A percentile compares a stretch with the other conserved stretches of the same genome.
These are phyloP conservation scores for Potamarius usumacintae DNA, from an alignment of 2,113 vertebrate genomes.

Conservation along the genomic window DNA sequence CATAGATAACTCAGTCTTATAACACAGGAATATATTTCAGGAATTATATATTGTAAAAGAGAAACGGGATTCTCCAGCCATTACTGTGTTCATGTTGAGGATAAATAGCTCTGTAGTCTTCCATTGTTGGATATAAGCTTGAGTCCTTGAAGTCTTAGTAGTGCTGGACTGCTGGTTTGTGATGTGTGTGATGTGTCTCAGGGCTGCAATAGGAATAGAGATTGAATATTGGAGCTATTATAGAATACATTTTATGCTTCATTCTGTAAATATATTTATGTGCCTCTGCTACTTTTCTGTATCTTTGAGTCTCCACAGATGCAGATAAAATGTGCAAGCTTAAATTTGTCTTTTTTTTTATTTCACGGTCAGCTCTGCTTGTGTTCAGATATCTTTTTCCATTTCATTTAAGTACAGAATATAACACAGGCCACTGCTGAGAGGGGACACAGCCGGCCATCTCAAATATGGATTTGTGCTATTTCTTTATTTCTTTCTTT, in stretches of 20 bases:
- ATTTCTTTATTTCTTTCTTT: neutral
- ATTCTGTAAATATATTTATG: neutral
- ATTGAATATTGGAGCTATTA: neutral
- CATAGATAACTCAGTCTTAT: neutral
- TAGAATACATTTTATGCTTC: neutral
- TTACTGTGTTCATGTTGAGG: neutral
- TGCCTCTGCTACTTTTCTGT: neutral
- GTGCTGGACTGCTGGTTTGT: neutral
- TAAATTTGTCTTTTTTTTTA: neutral
- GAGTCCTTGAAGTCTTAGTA: neutral
- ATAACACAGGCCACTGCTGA: neutral
- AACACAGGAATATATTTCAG: neutral
- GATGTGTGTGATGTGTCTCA: neutral
- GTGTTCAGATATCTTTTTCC: neutral
- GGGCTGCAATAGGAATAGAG: neutral
- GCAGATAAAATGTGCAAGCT: neutral
- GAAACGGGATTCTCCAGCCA: neutral
- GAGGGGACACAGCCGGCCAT: neutral
- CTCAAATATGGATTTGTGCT: constrained; percentile 1
- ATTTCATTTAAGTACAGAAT: constrained; percentile 19
- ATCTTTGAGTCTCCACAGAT: constrained; percentile 4
- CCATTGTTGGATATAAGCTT: neutral
- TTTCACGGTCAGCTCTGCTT: neutral
- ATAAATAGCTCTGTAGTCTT: neutral
- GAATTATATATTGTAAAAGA: neutral